Percentiles rank a stretch among this genome's conserved stretches.
Conservation (phyloP, 2,888 invertebrate species). For the Sinotaia quadrata region DNA sequence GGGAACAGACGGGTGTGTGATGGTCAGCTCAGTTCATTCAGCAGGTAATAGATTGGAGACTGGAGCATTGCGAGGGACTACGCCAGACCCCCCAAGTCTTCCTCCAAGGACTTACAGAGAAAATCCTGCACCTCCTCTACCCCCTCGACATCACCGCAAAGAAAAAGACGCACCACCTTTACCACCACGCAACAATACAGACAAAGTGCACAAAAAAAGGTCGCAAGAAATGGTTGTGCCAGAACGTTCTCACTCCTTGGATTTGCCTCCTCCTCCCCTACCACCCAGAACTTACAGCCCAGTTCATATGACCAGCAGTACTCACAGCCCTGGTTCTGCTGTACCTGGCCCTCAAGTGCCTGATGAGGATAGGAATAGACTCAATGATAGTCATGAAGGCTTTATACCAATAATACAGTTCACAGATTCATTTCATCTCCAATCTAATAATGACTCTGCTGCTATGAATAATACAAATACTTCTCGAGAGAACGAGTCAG, state of each 20-base stretch:
- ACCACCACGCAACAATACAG: constrained; percentile 53
- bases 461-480: constrained; percentile 18
- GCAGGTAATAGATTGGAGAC: neutral
- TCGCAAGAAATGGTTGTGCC: constrained; percentile 12
- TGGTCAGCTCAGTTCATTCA: neutral
- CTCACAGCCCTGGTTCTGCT: constrained; percentile 23
- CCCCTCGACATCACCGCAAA: constrained; percentile 47
- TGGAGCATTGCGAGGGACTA: constrained; percentile 8
- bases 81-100: constrained; percentile 52
- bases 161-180: constrained; percentile 56
- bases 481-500: constrained; percentile 12
- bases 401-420: constrained; percentile 38
- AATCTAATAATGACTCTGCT: constrained; percentile 9
- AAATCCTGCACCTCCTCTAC: constrained; percentile 55
- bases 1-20: neutral
- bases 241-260: constrained; percentile 19
- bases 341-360: constrained; percentile 41
- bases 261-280: constrained; percentile 57
- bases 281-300: constrained; percentile 67
- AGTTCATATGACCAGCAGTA: constrained; percentile 46
- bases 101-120: constrained; percentile 61
- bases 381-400: constrained; percentile 60
- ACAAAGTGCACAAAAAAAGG: constrained; percentile 40
- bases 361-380: constrained; percentile 56
- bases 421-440: constrained; percentile 1